These are phyloP conservation scores for Melangyna quadrimaculata DNA, from an alignment of 2,888 invertebrate genomes.

Conservation along the genomic window DNA sequence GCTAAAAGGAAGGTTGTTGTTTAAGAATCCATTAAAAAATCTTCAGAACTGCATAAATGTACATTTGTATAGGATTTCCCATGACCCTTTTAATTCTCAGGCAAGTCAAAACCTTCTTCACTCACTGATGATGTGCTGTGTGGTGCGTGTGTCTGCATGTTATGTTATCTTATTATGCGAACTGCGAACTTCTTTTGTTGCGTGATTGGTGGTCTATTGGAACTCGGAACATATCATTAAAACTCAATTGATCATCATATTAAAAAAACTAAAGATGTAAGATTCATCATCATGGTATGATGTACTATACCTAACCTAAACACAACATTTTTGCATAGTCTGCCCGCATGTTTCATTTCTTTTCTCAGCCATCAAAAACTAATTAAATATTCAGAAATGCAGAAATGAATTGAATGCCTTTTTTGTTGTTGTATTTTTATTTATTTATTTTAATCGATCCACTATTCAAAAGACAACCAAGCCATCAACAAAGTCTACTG, in stretches of 20 bases:
- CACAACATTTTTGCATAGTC: constrained; percentile 16
- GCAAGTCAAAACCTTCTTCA: constrained; percentile 2
- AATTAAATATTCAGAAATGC: constrained; percentile 52
- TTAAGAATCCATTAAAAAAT: constrained; percentile 57
- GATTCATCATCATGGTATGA: constrained; percentile 16
- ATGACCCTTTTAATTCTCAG: neutral
- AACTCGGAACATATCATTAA: constrained; percentile 56
- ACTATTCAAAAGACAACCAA: constrained; percentile 59
- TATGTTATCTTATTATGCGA: constrained; percentile 13
- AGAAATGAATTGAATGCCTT: constrained; percentile 17
- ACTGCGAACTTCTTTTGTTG: constrained; percentile 5
- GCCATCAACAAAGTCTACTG: constrained; percentile 22
- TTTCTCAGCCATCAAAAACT: constrained; percentile 25
- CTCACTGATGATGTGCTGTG: neutral
- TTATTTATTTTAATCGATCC: constrained; percentile 55
- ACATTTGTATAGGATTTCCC: constrained; percentile 15
- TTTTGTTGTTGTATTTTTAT: neutral
- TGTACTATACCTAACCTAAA: too few relatives aligned
- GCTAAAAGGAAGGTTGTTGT: constrained; percentile 55
- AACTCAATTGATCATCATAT: constrained; percentile 63
- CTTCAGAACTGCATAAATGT: constrained; percentile 22
- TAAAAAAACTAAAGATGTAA: neutral
- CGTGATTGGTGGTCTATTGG: constrained; percentile 61
- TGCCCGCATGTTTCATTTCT: neutral
- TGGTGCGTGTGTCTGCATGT: neutral